These are phyloP conservation scores for Spicauda simplicius DNA, from an alignment of 2,888 invertebrate species.

Conservation along the genomic window DNA sequence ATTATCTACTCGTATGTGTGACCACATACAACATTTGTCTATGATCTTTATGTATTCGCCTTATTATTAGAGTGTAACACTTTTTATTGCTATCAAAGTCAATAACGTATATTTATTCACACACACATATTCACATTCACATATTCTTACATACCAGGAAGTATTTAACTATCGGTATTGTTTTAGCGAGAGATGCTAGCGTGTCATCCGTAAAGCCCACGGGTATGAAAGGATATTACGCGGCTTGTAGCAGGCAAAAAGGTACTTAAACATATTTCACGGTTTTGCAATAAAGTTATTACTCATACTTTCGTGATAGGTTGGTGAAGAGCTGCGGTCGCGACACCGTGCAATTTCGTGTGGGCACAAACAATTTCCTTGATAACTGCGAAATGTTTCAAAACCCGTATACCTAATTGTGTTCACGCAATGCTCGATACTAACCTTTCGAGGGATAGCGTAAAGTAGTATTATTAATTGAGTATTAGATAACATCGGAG, in stretches of 20 bases:
- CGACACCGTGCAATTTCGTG: slow-evolving; percentile 40
- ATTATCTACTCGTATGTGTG: too few species aligned
- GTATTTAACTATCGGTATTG: not conserved
- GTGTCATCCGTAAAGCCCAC: not conserved
- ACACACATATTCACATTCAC: too few species aligned
- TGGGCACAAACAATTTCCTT: slow-evolving; percentile 44
- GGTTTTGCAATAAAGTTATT: slow-evolving; percentile 48
- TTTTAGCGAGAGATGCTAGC: not conserved
- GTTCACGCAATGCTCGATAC: slow-evolving; percentile 44
- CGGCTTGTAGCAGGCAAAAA: slow-evolving; percentile 40
- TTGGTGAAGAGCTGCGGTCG: slow-evolving; percentile 58
- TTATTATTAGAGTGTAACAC: too few species aligned
- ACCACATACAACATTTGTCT: too few species aligned
- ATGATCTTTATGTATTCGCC: too few species aligned
- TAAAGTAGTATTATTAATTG: slow-evolving; percentile 29
- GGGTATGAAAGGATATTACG: not conserved
- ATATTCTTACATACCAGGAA: not conserved
- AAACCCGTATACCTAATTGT: slow-evolving; percentile 41
- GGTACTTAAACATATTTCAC: slow-evolving; percentile 44
- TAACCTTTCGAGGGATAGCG: slow-evolving; percentile 28
- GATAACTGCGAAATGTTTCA: slow-evolving; percentile 44
- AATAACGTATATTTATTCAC: too few species aligned
- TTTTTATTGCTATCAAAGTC: too few species aligned
- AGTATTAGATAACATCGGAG: slow-evolving; percentile 21
- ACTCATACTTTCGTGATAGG: slow-evolving; percentile 51